Conservation (phyloP, 1,140 invertebrate genomes). For the Brachionus calyciflorus region DNA sequence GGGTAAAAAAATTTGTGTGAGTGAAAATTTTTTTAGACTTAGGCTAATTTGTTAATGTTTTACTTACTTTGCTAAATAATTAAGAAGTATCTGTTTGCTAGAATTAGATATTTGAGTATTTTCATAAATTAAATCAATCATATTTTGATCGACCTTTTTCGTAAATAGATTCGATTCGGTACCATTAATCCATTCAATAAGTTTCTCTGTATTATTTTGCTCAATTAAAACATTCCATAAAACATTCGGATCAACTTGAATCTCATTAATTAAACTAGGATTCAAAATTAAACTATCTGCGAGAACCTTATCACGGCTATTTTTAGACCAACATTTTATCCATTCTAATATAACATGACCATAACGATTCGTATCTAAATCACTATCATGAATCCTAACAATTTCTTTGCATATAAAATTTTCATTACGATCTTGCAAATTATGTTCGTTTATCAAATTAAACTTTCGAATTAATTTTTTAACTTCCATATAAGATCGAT, state of each 20-base stretch:
- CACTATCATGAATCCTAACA: background rate
- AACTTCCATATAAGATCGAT: background rate
- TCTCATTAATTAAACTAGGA: background rate
- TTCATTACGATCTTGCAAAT: background rate
- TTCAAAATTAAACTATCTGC: background rate
- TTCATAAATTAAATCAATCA: slow-evolving; percentile 1
- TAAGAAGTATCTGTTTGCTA: background rate
- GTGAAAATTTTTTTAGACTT: too few relatives aligned
- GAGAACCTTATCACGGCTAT: background rate
- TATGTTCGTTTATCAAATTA: background rate
- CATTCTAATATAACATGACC: slow-evolving; percentile 10
- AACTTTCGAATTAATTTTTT: background rate
- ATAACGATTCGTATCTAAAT: slow-evolving; percentile 7
- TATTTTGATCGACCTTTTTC: background rate
- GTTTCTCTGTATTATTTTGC: background rate
- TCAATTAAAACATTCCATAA: slow-evolving; percentile 15
- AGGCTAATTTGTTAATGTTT: too few relatives aligned
- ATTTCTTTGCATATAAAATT: slow-evolving; percentile 22
- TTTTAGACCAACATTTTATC: slow-evolving; percentile 9
- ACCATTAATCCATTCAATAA: background rate
- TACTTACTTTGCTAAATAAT: slow-evolving; percentile 8
- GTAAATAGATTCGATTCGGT: background rate
- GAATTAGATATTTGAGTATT: background rate
- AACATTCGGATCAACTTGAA: background rate
- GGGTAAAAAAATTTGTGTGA: too few relatives aligned